Evolutionary conservation across 2,113 vertebrate species (phyloP), one percentile per base, ranked within the genome.

Genomic region (Synchiropus splendidus): DNA sequence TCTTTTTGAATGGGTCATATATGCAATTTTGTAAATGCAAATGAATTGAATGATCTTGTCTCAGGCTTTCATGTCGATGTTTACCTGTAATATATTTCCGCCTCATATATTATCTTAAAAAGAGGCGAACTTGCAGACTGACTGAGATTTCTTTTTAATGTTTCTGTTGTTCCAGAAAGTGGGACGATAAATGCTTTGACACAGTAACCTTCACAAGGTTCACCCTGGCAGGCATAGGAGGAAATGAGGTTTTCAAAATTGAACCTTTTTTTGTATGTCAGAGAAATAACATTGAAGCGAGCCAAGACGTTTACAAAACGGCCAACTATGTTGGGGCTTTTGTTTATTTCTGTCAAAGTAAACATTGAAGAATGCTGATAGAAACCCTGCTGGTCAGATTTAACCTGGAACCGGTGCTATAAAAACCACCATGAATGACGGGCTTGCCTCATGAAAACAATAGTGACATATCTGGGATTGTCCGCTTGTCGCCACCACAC

Each of bases 331-430:
- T 67, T 79, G 81, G 47, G 73, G 68, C 65, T 71, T 43, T 68
- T 75, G 65, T 81, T 76, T 73, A 72, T 85, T 84, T 84, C 58
- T 73, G 72, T 77, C 64, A 74, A 75, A 71, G 68, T 78, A 82
- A 80, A 84, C 74, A 80, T 48, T 68, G 67, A 77, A 81, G 21
- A 82, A 48, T 45, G 62, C 72, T 60, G 58, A 77, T 55, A 53
- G 66, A 64, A 51, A 66, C 46, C 50, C 48, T 42, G 18, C 45
- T 58, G 66, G 74, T 67, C 53, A 54, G 51, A 64, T 61, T 73
- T 52, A 79, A 80, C 65, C 61, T 75, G 69, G 75, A 21, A 38
- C 45, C 54, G 60, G 70, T 65, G 57, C 49, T 15, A 34, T 45
- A 56, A 61, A 80, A 77, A 67, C 75, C 75, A 46, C 72, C 66